Base-by-base conservation (phyloP, 2,113 vertebrate genomes). In the Podarcis muralis region DNA sequence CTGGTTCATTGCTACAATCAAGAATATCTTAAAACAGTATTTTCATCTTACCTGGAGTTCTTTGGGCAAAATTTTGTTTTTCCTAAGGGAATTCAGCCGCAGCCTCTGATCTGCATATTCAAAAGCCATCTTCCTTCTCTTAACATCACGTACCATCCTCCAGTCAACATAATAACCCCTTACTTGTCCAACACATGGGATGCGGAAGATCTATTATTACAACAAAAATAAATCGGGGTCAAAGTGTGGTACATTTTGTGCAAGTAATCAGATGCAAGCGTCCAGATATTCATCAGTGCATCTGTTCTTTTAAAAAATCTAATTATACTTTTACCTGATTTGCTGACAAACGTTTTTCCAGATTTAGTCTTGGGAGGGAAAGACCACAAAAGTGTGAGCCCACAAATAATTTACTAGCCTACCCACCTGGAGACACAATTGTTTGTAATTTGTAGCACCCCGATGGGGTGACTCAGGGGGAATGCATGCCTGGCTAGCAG, bases 91-190 rank as follows among this genome's bases (percentile, higher is more conserved):
- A 20, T 99, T 99, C 89, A 99, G 98, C 7, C 99, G 96, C 16
- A 99, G 94, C 92, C 99, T 96, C 92, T 98, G 95, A 6, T 99
- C 98, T 0, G 99, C 98, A 0, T 97, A 97, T 37, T 99, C 98
- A 1, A 96, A 98, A 0, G 98, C 98, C 97, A 98, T 96, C 87
- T 97, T 98, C 93, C 99, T 96, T 69, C 99, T 98, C 95, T 99
- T 99, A 27, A 99, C 97, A 1, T 99, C 99, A 65, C 98, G 97
- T 78, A 99, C 89, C 99, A 99, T 99, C 93, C 94, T 97, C 98
- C 99, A 99, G 94, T 99, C 91, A 27, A 99, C 98, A 0, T 99
- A 98, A 91, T 98, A 98, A 89, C 97, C 85, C 90, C 98, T 96
- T 82, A 91, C 96, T 88, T 98, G 98, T 88, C 96, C 93, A 35